Conservation (phyloP, 2,113 vertebrate species). For the Anhinga rufa region DNA sequence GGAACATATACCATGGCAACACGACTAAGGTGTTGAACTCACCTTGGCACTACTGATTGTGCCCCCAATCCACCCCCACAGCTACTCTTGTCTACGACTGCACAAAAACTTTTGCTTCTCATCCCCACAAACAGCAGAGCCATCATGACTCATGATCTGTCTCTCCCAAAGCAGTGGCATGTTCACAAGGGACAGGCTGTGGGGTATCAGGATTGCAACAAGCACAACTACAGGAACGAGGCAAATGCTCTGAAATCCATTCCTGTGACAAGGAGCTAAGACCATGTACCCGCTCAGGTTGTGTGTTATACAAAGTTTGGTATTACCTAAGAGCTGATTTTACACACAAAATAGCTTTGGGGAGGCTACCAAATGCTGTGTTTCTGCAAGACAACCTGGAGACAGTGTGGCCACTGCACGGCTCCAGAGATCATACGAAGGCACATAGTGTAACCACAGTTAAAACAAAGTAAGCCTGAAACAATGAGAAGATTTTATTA, state of each 20-base stretch:
- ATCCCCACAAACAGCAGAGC: not conserved
- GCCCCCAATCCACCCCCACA: not conserved
- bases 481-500: not conserved
- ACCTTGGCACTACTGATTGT: not conserved
- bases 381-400: not conserved
- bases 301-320: not conserved
- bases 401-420: not conserved
- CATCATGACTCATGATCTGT: not conserved
- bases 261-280: not conserved
- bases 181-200: not conserved
- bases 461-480: not conserved
- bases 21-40: rapidly evolving
- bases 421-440: not conserved
- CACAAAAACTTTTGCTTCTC: not conserved
- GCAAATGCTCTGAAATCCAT: not conserved
- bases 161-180: not conserved
- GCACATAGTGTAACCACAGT: not conserved
- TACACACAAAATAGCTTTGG: not conserved
- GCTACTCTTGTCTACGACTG: not conserved
- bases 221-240: not conserved
- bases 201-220: not conserved
- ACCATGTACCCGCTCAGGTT: not conserved
- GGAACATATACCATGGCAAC: not conserved
- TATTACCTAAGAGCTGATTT: not conserved
- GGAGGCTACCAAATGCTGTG: not conserved